Conservation (phyloP, 2,888 invertebrate genomes). For the Scaptomyza flava region DNA sequence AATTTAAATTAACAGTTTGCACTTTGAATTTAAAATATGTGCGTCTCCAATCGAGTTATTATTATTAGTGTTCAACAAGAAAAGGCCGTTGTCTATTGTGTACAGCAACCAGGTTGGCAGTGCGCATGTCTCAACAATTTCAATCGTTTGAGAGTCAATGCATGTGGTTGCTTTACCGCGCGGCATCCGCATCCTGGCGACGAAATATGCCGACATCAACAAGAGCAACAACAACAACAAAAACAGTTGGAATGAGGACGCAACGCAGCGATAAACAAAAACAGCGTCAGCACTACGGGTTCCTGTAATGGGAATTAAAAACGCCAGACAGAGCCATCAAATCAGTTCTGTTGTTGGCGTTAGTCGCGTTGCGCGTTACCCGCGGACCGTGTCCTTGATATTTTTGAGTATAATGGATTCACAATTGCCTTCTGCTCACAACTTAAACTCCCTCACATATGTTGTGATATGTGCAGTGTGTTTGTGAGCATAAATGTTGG, state of each 20-base stretch:
- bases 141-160: slow-evolving; percentile 26
- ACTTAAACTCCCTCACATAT: slow-evolving; percentile 6
- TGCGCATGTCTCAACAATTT: slow-evolving; percentile 75
- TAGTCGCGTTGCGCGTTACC: slow-evolving; percentile 48
- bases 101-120: slow-evolving; percentile 9
- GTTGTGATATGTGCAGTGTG: background rate
- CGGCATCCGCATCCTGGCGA: slow-evolving; percentile 56
- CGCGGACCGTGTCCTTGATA: slow-evolving; percentile 46
- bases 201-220: slow-evolving; percentile 71
- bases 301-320: slow-evolving; percentile 70
- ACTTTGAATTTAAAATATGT: background rate
- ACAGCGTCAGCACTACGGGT: slow-evolving; percentile 54
- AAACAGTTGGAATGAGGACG: slow-evolving; percentile 45
- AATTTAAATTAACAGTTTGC: background rate
- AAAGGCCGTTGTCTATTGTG: slow-evolving; percentile 7
- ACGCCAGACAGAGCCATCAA: slow-evolving; percentile 59
- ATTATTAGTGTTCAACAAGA: background rate
- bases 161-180: slow-evolving; percentile 35
- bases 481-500: slow-evolving; percentile 24
- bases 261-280: slow-evolving; percentile 75
- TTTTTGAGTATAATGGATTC: slow-evolving; percentile 25
- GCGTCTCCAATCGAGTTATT: background rate
- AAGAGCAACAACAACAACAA: slow-evolving; percentile 46
- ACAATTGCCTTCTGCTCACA: slow-evolving; percentile 25
- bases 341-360: slow-evolving; percentile 68